Base-by-base conservation (phyloP, 2,888 invertebrate genomes). In the Mayetiola destructor region DNA sequence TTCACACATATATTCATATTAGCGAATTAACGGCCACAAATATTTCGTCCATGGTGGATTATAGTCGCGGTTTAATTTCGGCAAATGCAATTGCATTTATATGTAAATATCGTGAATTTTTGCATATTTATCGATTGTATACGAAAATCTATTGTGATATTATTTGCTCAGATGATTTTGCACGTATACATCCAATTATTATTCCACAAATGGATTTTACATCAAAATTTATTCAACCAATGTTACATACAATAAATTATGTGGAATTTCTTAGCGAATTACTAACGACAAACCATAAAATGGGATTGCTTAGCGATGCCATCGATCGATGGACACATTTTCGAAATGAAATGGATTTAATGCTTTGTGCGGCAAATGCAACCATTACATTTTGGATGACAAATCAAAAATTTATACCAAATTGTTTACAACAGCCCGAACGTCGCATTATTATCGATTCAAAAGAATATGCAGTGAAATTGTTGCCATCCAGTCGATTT, bases 381-480 rank as follows among this genome's bases (percentile, higher is more conserved):
- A 72, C 72, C 4, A 64, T 65, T 48, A 66, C 67, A 27, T 73
- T 72, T 62, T 73, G 72, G 72, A 61, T 64, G 55, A 63, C 65
- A 59, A 73, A 72, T 60, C 70, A 72, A 30, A 72, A 70, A 57
- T 73, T 71, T 60, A 57, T 63, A 0, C 66, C 67, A 57, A 63
- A 68, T n/a, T 61, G 65, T 61, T 75, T 70, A 67, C 76, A 64
- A 79, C 82, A 74, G 71, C 78, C 66, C 0, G 79, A 81, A 56
- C 76, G 90, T 56, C 77, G 91, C n/a, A 71, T 92, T 37, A 76
- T 91, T 56, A 75, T 85, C 58, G 89, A 90, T 64, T 90, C 89
- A 1, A 81, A 81, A 63, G 75, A 80, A 8, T 76, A 81, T 61
- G 82, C 84, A 0, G 69, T 92, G 2, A 80, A 79, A 61, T 72